Conservation (phyloP, 2,888 invertebrate species). For the Luperina nickerlii region DNA sequence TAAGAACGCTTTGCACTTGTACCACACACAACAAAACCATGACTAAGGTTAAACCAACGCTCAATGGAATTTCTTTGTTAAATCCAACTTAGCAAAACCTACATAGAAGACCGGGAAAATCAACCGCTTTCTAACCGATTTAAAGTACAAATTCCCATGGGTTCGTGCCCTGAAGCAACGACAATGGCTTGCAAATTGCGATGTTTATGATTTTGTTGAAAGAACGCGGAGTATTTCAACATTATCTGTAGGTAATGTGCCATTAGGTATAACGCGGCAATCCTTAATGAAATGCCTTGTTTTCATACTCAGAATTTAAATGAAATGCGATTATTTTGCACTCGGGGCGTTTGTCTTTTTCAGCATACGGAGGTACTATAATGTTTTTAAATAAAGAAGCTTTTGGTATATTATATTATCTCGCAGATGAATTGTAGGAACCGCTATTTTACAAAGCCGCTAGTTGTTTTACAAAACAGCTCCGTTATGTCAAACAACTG, state of each 20-base stretch:
- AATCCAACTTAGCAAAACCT: conserved; percentile 61
- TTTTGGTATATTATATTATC: not conserved
- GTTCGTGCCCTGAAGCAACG: conserved; percentile 33
- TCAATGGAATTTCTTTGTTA: conserved; percentile 72
- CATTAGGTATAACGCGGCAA: conserved; percentile 4
- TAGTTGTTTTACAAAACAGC: too few species aligned
- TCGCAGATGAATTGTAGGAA: too few species aligned
- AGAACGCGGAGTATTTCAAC: conserved; percentile 59
- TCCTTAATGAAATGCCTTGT: conserved; percentile 23
- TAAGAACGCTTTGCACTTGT: conserved; percentile 25
- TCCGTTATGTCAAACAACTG: too few species aligned
- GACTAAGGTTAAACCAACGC: conserved; percentile 62
- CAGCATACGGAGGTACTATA: not conserved
- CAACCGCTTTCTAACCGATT: conserved; percentile 25
- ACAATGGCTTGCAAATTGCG: conserved; percentile 65
- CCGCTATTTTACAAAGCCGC: too few species aligned
- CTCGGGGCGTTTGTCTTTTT: not conserved
- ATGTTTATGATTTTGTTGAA: conserved; percentile 69
- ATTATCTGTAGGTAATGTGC: conserved; percentile 34
- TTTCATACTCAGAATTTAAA: conserved; percentile 8
- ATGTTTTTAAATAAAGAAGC: not conserved
- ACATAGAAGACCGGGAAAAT: conserved; percentile 31
- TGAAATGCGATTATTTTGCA: not conserved
- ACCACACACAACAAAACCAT: conserved; percentile 47
- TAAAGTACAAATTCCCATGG: conserved; percentile 53